These are phyloP conservation scores for Oscheius sp. DNA, from an alignment of 2,888 invertebrate species.

Conservation along the genomic window DNA sequence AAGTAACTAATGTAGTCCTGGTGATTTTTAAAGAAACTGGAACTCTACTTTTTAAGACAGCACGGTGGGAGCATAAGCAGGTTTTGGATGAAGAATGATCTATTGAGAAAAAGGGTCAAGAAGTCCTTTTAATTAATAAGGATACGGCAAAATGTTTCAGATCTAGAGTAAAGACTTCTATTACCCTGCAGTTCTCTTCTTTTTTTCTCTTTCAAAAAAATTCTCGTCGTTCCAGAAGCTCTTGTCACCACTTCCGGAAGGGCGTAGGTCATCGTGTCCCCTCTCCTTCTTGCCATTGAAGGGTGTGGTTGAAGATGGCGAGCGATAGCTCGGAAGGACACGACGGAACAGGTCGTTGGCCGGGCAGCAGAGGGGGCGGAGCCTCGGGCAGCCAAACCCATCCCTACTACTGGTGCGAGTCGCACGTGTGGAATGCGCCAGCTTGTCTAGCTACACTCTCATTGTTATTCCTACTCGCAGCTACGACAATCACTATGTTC, in stretches of 20 bases:
- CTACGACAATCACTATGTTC: constrained; percentile 72
- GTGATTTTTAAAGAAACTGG: no score
- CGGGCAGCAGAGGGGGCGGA: constrained; percentile 27
- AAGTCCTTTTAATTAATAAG: no score
- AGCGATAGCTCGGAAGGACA: constrained; percentile 32
- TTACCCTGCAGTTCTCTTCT: neutral
- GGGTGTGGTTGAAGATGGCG: constrained; percentile 37
- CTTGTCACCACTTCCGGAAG: neutral
- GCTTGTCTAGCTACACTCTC: constrained; percentile 53
- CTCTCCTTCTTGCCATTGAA: constrained; percentile 17
- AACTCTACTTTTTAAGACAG: no score
- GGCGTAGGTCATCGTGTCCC: constrained; percentile 4
- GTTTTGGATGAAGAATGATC: no score
- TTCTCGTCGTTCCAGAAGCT: neutral
- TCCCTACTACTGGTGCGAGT: constrained; percentile 48
- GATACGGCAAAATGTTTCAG: no score
- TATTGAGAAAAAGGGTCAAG: no score
- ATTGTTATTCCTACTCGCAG: constrained; percentile 46
- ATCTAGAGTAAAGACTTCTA: neutral
- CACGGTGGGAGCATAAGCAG: no score
- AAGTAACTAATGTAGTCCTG: no score
- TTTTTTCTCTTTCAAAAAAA: neutral
- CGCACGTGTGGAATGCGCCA: constrained; percentile 57
- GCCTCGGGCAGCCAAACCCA: constrained; percentile 25
- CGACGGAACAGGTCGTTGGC: constrained; percentile 31